Percentiles rank a stretch among this genome's conserved stretches.
Evolutionary conservation across 2,113 vertebrate genomes (phyloP).

Genomic region (Propithecus coquereli): DNA sequence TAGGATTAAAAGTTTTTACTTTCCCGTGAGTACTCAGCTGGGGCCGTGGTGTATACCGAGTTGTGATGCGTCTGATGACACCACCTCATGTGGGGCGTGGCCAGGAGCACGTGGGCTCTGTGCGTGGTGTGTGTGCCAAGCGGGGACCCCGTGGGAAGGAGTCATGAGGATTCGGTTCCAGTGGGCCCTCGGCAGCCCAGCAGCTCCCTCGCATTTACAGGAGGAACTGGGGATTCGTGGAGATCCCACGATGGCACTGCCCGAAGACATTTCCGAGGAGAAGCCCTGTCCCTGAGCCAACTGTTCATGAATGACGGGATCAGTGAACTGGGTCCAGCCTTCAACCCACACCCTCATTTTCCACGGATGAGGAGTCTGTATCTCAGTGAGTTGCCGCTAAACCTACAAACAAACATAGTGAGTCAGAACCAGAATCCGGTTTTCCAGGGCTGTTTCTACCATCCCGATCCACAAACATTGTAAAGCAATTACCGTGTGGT

Average conservation of each 20-base stretch:
- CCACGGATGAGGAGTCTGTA: neutral
- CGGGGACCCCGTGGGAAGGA: neutral
- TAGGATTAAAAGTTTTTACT: neutral
- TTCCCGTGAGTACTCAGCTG: neutral
- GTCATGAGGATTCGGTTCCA: neutral
- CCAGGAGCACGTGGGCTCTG: fast-evolving
- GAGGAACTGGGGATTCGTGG: neutral
- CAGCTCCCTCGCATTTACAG: neutral
- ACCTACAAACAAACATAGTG: neutral
- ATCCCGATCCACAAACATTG: neutral
- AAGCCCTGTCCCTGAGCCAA: neutral
- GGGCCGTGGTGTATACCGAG: neutral
- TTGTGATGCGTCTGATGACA: neutral
- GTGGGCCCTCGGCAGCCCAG: neutral
- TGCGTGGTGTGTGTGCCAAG: fast-evolving
- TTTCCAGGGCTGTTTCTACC: neutral
- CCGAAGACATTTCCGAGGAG: neutral
- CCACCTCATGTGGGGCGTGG: fast-evolving
- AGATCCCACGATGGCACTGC: neutral
- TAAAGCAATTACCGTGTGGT: neutral
- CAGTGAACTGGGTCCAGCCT: neutral
- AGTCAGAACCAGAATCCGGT: neutral
- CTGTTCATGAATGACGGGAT: neutral
- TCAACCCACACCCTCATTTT: neutral
- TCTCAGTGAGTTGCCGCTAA: neutral